Evolutionary conservation across 2,113 vertebrate species (phyloP), one percentile per base, ranked within the genome.

Genomic region (Dascyllus trimaculatus): DNA sequence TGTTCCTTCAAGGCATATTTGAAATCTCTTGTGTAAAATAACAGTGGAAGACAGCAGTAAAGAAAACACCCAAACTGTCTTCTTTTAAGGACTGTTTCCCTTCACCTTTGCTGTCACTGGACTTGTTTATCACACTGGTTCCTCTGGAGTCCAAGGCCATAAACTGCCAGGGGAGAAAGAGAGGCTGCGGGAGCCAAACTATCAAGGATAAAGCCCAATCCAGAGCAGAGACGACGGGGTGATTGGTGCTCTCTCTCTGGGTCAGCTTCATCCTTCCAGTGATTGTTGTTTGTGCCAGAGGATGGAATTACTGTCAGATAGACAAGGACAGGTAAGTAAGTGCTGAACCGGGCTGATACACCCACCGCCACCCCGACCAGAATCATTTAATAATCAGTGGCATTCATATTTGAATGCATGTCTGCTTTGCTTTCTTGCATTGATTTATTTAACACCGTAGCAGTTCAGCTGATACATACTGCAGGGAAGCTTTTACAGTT

Each of bases 81-180:
- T 21, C 69, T 35, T 81, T 48, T 65, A 19, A 21, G 49, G 40
- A 71, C 45, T 7, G 11, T 75, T 67, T 68, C 56, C 71, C 46
- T 46, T 75, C 75, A 71, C 79, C 79, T 86, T 46, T 52, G 38
- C 61, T 75, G 75, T 79, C 71, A 79, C 35, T 21, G 71, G 10
- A 56, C 19, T 67, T 86, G 61, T 86, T 82, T 82, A 75, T 62
- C 61, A 60, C 19, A 1, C 14, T 1, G 11, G 18, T 46, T 65
- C 73, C 68, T 69, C 19, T 17, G 9, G 26, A 51, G 73, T 48
- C 43, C 14, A 19, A 21, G 57, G 68, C 45, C 0, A 17, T 68
- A 54, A 81, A 77, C 40, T 32, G 52, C 38, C 49, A 17, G 13
- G 60, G 57, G 75, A 53, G 69, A 25, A 10, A 53, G 52, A 78